phyloP scores from a whole-genome alignment of 2,113 vertebrate species.

The Alexandromys fortis region DNA sequence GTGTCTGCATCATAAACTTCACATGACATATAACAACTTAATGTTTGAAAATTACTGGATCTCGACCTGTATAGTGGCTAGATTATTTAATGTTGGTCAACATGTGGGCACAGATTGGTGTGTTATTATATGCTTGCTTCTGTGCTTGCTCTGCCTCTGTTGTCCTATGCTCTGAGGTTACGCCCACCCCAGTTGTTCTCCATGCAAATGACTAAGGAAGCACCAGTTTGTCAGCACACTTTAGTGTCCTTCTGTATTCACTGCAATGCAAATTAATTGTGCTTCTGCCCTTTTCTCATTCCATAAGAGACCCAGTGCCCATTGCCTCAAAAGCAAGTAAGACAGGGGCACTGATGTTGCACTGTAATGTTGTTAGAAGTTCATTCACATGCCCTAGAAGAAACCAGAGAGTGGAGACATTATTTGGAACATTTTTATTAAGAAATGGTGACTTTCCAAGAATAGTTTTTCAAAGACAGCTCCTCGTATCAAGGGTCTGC shows the following conservation, averaged over 20 bases:
- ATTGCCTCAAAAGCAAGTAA: background rate
- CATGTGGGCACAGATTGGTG: background rate
- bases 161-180: background rate
- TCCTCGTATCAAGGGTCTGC: background rate
- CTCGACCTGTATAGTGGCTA: background rate
- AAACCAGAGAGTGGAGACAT: background rate
- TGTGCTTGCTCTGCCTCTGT: background rate
- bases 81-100: background rate
- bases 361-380: background rate
- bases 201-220: background rate
- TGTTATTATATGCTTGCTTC: background rate
- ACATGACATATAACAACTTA: background rate
- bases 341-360: background rate
- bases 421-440: background rate
- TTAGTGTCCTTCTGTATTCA: background rate
- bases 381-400: background rate
- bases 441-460: constrained; percentile 5
- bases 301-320: background rate
- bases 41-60: background rate
- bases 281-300: background rate
- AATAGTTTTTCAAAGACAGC: background rate
- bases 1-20: background rate
- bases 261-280: background rate
- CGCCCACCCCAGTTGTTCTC: background rate
- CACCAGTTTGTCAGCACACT: background rate